A percentile compares a stretch with the other conserved stretches of the same genome.
Evolutionary conservation across 2,113 vertebrate species (phyloP).

Genomic region (Epinephelus moara): DNA sequence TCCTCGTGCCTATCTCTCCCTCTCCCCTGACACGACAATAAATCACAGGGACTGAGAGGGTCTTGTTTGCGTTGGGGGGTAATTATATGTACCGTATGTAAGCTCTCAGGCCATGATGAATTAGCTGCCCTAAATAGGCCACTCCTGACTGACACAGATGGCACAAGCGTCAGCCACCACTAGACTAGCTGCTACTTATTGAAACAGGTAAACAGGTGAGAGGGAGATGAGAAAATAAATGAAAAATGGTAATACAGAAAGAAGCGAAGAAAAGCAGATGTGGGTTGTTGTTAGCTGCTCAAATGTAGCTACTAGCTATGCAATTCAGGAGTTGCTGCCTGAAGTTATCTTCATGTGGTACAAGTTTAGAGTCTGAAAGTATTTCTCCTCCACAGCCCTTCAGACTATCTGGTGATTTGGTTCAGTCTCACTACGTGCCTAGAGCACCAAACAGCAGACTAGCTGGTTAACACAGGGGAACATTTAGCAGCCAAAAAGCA

Average conservation of each 20-base stretch:
- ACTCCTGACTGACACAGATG: constrained; percentile 80
- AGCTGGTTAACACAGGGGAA: neutral
- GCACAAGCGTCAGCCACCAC: constrained; percentile 59
- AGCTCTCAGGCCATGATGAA: constrained; percentile 82
- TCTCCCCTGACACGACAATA: constrained; percentile 77
- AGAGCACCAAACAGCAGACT: neutral
- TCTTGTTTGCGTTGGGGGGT: constrained; percentile 81
- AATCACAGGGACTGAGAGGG: constrained; percentile 76
- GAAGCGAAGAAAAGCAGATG: neutral
- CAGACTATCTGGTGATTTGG: neutral
- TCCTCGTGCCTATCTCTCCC: constrained; percentile 46
- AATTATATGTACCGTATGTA: constrained; percentile 82
- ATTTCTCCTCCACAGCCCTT: neutral
- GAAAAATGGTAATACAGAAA: neutral
- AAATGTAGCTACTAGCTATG: neutral
- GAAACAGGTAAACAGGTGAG: constrained; percentile 50
- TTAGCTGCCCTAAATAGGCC: constrained; percentile 83
- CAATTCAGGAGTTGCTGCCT: neutral
- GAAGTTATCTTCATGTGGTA: neutral
- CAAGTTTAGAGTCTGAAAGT: neutral
- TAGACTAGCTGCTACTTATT: constrained; percentile 38
- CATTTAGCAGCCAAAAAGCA: too few relatives aligned
- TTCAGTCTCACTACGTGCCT: neutral
- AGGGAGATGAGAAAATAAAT: constrained; percentile 16
- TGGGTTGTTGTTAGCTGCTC: neutral